Percentiles rank a stretch among this genome's conserved stretches.
Evolutionary conservation across 2,888 invertebrate species (phyloP).

Genomic region (Diploptera punctata): DNA sequence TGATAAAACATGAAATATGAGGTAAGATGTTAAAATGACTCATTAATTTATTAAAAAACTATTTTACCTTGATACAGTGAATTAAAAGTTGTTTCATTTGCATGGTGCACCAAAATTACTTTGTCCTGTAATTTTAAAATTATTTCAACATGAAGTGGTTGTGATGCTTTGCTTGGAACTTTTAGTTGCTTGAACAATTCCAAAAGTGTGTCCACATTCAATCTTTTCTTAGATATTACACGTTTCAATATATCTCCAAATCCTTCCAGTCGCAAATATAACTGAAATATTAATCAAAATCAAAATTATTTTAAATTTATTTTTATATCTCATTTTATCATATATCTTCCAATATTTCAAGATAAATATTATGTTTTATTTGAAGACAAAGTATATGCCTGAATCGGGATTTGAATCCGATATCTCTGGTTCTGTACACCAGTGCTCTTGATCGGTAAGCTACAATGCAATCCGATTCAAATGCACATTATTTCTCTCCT

Average conservation of each 20-base stretch:
- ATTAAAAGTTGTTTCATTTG: conserved; percentile 69
- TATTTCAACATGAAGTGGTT: conserved; percentile 69
- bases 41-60: too few relatives aligned
- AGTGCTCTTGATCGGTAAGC: too few relatives aligned
- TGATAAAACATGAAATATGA: too few relatives aligned
- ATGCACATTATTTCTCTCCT: too few relatives aligned
- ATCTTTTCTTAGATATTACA: conserved; percentile 55
- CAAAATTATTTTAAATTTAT: conserved; percentile 35
- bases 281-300: conserved; percentile 56
- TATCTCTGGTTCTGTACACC: too few relatives aligned
- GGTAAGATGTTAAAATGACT: too few relatives aligned
- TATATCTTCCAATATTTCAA: too few relatives aligned
- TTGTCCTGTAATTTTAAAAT: conserved; percentile 71
- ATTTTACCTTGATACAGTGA: conserved; percentile 65
- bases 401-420: too few relatives aligned
- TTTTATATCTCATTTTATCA: too few relatives aligned
- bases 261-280: conserved; percentile 66
- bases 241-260: conserved; percentile 49
- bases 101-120: conserved; percentile 68
- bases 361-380: too few relatives aligned
- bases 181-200: conserved; percentile 57
- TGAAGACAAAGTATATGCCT: too few relatives aligned
- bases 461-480: too few relatives aligned
- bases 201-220: conserved; percentile 62
- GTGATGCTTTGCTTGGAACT: conserved; percentile 54